Evolutionary conservation across 1,140 invertebrate genomes (phyloP), one percentile per base, ranked within the genome.

Genomic region (Brachionus calyciflorus): DNA sequence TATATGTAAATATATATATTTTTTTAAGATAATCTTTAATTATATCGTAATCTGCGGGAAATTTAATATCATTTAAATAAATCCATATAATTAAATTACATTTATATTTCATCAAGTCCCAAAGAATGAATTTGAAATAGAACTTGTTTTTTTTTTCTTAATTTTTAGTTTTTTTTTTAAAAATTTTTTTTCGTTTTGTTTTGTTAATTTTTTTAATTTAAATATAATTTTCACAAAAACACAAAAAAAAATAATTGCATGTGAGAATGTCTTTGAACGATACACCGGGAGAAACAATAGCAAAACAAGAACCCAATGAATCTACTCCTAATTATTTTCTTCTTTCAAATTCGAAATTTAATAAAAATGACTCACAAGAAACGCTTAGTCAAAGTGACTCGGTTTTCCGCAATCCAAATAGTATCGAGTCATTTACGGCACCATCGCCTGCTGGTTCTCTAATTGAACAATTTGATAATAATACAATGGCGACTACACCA

Each of bases 381-480:
- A 46, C 55, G 1, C 33, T 7, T 17, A 37, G 55, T 33, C 55
- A 37, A 33, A 12, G 9, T 21, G 40, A 65, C 26, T 44, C 60
- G 40, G 60, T 65, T 44, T 65, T 65, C 26, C 60, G 60, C 12
- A 65, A 65, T 65, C 60, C 60, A 37, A 44, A 65, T 28, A 65
- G 60, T 28, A 65, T 65, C 12, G 60, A 65, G 30, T 65, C 60
- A 28, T 65, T 65, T 41, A 65, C 69, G 14, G 69, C 69, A 3
- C 69, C 69, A 12, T 73, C 69, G 28, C 69, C 69, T 37, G 69
- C 69, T 14, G 51, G 69, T 6, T 73, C 69, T 17, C 40, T 51
- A n/a, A 55, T 40, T 5, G 69, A 73, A 30, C 69, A 55, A 24
- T 73, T 51, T 24, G 69, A 73, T 21, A 28, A 17, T 9, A 70